Conservation (phyloP, 1,140 invertebrate species). For the Neotoxoptera formosana region DNA sequence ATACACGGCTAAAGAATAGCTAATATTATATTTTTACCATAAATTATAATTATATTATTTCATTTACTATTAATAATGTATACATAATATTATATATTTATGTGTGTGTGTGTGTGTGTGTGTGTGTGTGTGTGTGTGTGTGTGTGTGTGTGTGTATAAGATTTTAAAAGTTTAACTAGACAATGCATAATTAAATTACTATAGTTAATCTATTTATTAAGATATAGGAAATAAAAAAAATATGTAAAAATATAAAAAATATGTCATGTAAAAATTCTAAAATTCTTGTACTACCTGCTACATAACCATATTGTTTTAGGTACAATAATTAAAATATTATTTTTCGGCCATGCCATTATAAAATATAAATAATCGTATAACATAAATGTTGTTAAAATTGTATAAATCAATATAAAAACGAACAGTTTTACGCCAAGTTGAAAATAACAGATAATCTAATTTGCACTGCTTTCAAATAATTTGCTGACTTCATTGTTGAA, state of each 20-base stretch:
- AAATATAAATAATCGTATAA: neutral
- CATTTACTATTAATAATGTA: neutral
- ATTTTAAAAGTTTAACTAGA: neutral
- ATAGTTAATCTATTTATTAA: neutral
- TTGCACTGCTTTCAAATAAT: neutral
- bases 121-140: no score
- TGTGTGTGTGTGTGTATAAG: neutral
- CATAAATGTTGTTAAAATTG: neutral
- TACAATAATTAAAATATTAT: neutral
- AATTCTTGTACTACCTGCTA: neutral
- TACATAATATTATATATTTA: no score
- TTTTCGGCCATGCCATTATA: neutral
- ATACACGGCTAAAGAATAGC: neutral
- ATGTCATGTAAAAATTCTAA: neutral
- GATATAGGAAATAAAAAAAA: no score
- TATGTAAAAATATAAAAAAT: no score
- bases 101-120: no score
- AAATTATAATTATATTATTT: neutral
- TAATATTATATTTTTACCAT: neutral
- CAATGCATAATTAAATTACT: neutral
- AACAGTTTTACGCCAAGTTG: neutral
- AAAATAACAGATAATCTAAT: neutral
- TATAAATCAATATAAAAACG: neutral
- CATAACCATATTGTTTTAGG: no score
- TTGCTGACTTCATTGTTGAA: neutral